Percentiles rank a stretch among this genome's conserved stretches.
phyloP scores from a whole-genome alignment of 2,888 invertebrate species.

The Hermaeophaga mercurialis region DNA sequence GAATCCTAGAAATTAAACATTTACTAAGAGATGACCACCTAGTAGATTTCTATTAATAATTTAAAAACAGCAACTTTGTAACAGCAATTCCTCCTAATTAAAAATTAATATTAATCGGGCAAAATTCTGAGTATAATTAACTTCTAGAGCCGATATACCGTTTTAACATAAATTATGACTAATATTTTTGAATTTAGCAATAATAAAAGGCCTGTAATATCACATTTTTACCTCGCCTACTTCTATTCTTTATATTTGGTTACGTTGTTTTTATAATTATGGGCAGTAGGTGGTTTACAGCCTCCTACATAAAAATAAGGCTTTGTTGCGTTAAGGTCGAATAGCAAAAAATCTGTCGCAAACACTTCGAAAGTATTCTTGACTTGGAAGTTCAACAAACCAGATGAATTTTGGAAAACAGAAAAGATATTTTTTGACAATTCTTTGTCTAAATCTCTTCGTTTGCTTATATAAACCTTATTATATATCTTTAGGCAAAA shows the following conservation, averaged over 20 bases:
- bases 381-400: background rate
- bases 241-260: constrained; percentile 19
- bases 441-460: too few relatives aligned
- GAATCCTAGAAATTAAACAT: too few relatives aligned
- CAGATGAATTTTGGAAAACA: too few relatives aligned
- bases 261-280: constrained; percentile 22
- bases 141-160: background rate
- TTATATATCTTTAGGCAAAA: too few relatives aligned
- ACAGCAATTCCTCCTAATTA: background rate
- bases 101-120: background rate
- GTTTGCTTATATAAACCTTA: too few relatives aligned
- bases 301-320: constrained; percentile 19
- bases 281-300: constrained; percentile 19
- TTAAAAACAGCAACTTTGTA: background rate
- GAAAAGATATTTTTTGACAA: too few relatives aligned
- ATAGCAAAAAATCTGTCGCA: background rate
- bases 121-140: constrained; percentile 2
- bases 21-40: too few relatives aligned
- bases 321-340: constrained; percentile 4
- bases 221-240: constrained; percentile 28
- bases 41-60: background rate
- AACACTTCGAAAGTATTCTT: constrained; percentile 4
- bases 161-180: constrained; percentile 20
- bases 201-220: constrained; percentile 12
- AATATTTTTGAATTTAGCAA: constrained; percentile 25